Conservation (phyloP, 2,888 invertebrate genomes). For the Pheosia gnoma region DNA sequence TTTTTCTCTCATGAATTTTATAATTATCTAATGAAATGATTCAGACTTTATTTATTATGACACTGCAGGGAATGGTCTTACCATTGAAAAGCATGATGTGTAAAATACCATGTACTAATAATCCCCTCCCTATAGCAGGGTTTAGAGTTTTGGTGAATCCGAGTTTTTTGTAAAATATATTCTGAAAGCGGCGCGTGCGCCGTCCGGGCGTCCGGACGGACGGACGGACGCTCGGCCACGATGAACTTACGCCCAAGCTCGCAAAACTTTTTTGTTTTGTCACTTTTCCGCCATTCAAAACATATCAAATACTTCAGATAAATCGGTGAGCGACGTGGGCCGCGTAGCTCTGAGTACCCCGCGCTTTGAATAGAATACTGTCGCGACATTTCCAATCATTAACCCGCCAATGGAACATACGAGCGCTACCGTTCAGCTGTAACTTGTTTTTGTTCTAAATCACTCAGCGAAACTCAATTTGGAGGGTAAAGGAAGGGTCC, state of each 20-base stretch:
- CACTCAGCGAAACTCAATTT: slow-evolving; percentile 73
- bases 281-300: slow-evolving; percentile 23
- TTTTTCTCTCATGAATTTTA: no score
- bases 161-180: no score
- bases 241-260: slow-evolving; percentile 11
- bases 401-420: slow-evolving; percentile 45
- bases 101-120: no score
- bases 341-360: slow-evolving; percentile 4
- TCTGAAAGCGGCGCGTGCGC: no score
- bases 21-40: no score
- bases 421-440: slow-evolving; percentile 46
- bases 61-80: no score
- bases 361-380: slow-evolving; percentile 23
- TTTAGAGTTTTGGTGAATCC: no score
- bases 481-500: slow-evolving; percentile 57
- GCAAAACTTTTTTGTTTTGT: slow-evolving; percentile 12
- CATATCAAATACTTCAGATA: slow-evolving; percentile 17
- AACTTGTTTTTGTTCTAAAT: slow-evolving; percentile 71
- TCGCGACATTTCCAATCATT: slow-evolving; percentile 40
- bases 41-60: no score
- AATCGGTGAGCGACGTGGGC: background rate
- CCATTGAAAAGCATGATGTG: no score
- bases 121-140: no score
- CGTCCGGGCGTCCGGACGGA: no score
- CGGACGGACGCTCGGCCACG: background rate